Evolutionary conservation across 2,797 vertebrate species (phyloP), one percentile per base, ranked within the genome.

Genomic region (Salmo trutta): DNA sequence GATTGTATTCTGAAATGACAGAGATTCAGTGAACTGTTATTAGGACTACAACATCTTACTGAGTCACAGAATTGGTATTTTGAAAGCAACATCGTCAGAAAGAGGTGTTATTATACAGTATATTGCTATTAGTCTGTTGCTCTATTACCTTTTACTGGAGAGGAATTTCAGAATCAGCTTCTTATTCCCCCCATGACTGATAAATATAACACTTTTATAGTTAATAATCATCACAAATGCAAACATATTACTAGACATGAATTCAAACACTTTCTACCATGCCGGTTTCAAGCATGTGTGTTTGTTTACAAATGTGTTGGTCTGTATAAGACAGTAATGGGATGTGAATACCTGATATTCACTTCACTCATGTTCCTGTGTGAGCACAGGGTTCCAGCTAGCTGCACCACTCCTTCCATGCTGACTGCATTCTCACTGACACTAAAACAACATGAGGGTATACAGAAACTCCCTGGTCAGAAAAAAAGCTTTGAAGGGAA

Each of bases 391-490:
- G 88, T 91, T 17, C 16, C 77, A 31, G 91, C 90, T 87, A 97
- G 88, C 78, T 81, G 73, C 71, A 92, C 84, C 65, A 94, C 87
- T 0, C 93, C 93, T 0, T 90, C 85, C 90, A 94, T 84, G 76
- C 88, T 92, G 73, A 96, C 84, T 27, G n/a, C 33, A 56, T 97
- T 98, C 75, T 91, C 71, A 71, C 95, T 93, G 83, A 93, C 84
- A 78, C 97, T 99, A 82, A 89, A 80, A 89, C 77, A 75, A 47
- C 71, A 74, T 16, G 65, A 1, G 53, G 47, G 75, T 56, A 47
- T 47, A 47, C 41, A 12, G 10, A 47, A 47, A 31, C 33, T 68
- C 16, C 51, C 17, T 68, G 19, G 10, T 71, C 59, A 79, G 73
- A 5, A 19, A 5, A 19, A 75, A 62, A 62, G 59, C 1, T 67